Conservation (phyloP, 2,888 invertebrate species). For the Nephrotoma guestfalica region DNA sequence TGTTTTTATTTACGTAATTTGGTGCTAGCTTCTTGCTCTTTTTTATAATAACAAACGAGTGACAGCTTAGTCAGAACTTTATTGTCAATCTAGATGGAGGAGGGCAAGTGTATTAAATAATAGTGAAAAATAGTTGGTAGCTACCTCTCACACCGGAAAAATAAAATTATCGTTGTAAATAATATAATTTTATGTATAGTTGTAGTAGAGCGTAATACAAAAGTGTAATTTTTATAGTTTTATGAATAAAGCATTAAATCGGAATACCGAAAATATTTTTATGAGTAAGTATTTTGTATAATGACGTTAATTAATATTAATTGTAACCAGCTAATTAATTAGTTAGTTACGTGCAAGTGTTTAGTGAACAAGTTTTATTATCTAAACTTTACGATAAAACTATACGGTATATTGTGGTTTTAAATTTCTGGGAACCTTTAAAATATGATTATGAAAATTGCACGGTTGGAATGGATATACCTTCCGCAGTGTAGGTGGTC, state of each 20-base stretch:
- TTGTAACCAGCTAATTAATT: no score
- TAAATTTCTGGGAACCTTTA: no score
- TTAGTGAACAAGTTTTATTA: no score
- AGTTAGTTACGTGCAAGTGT: no score
- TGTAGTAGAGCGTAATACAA: neutral
- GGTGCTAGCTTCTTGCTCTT: neutral
- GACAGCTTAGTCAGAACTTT: neutral
- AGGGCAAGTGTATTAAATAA: neutral
- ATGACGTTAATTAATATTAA: no score
- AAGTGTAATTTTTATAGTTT: neutral
- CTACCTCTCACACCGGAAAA: neutral
- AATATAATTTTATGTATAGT: neutral
- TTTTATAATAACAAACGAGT: neutral
- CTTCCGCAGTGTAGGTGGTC: no score
- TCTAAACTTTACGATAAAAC: no score
- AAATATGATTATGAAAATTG: no score
- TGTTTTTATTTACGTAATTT: neutral
- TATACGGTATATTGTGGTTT: no score
- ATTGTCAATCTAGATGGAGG: neutral
- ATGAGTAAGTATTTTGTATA: no score
- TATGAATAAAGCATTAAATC: neutral
- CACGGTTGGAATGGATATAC: no score
- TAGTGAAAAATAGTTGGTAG: neutral
- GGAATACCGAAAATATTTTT: neutral
- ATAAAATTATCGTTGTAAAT: neutral